Evolutionary conservation across 1,140 invertebrate genomes (phyloP), one percentile per base, ranked within the genome.

Genomic region (Drosophila ogumai): DNA sequence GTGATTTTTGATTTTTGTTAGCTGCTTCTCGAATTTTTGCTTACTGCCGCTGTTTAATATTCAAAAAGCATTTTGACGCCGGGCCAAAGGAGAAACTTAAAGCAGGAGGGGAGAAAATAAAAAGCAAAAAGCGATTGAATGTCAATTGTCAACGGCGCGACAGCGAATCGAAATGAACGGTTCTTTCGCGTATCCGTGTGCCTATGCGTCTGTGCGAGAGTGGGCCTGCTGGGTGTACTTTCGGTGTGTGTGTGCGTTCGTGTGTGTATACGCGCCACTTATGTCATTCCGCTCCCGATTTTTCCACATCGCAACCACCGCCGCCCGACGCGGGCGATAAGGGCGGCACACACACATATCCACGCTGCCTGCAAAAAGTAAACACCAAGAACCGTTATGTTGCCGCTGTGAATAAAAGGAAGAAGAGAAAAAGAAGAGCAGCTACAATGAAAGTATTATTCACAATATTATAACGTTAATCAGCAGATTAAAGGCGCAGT

Each of bases 111-210:
- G 9, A n/a, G 13, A 50, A 63, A 66, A 52, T 57, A 40, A 61
- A 87, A 78, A 64, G 57, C 64, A 58, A 47, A 72, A 36, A 43
- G 22, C 50, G 46, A 73, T 59, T 71, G 52, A 79, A 80, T 68
- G 67, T 40, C 38, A 82, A 71, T 60, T 87, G 58, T 61, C 61
- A 55, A 36, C 59, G 67, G 56, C 64, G 64, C 64, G 50, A 40
- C 59, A 54, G 47, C 55, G 47, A 84, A 78, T 80, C 25, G 75
- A 79, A 84, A 81, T 69, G 79, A 79, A 87, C 79, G 79, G 69
- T 87, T 87, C 66, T 87, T 86, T 76, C 34, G 60, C 58, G 17
- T 46, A 64, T 50, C 69, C 58, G 44, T 55, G 49, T 28, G 41
- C 40, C 32, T 36, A 54, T 54, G 52, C 47, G 61, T 46, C 0